These are phyloP conservation scores for Percopsis omiscomaycus DNA, from an alignment of 2,797 vertebrate species.

Conservation along the genomic window DNA sequence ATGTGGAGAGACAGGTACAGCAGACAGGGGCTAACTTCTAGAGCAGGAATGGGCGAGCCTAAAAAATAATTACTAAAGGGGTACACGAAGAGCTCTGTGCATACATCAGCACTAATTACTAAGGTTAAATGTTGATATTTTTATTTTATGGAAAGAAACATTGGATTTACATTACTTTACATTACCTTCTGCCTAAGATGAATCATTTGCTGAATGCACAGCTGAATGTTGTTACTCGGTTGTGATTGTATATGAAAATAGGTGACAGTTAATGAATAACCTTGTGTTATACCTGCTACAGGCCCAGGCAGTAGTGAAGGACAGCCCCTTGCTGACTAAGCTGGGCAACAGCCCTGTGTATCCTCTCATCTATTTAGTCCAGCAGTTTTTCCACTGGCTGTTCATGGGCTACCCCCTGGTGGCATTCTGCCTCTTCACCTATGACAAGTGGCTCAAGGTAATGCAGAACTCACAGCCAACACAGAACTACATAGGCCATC, in stretches of 20 bases:
- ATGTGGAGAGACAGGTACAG: conserved; percentile 89
- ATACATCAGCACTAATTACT: too few relatives aligned
- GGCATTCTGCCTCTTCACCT: conserved; percentile 94
- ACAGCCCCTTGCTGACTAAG: conserved; percentile 80
- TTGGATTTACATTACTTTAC: not conserved
- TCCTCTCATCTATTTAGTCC: conserved; percentile 85
- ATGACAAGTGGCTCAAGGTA: conserved; percentile 97
- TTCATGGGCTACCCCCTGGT: conserved; percentile 95
- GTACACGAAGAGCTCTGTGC: too few relatives aligned
- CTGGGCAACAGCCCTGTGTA: conserved; percentile 79
- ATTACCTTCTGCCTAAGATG: not conserved
- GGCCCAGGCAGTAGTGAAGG: conserved; percentile 80
- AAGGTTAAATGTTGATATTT: too few relatives aligned
- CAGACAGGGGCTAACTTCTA: not conserved
- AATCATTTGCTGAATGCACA: too few relatives aligned
- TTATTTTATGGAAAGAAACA: too few relatives aligned
- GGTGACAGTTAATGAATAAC: not conserved
- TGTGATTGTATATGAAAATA: too few relatives aligned
- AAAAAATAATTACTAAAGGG: too few relatives aligned
- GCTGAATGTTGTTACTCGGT: too few relatives aligned
- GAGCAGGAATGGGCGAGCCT: not conserved
- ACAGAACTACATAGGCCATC: not conserved
- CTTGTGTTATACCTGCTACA: conserved; percentile 52
- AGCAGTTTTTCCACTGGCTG: conserved; percentile 93
- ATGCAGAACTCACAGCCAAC: conserved; percentile 9